Evolutionary conservation across 2,113 vertebrate genomes (phyloP), one percentile per base, ranked within the genome.

Genomic region (Sardina pilchardus): DNA sequence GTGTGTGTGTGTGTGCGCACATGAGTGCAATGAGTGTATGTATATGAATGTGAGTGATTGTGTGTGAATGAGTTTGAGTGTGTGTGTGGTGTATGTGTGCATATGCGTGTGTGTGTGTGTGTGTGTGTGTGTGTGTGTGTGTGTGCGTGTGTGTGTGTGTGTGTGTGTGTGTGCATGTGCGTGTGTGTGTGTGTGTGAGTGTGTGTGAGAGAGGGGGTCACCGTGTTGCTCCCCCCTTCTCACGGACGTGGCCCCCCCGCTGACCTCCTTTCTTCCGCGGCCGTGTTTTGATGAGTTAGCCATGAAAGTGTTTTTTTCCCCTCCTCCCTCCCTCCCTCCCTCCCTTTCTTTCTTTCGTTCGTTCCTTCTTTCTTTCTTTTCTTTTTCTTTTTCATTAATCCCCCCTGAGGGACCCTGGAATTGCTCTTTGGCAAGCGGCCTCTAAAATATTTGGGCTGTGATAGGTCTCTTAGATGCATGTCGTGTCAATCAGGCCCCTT

Each of bases 381-480:
- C 26, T 71, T 71, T 71, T 26, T 34, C 16, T 71, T 67, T 94
- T 96, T 94, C 94, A 94, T 95, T 93, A 94, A 94, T 94, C 92
- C 94, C 94, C 94, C 93, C 92, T 85, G 89, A 91, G 94, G 93
- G 93, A 92, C 88, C 90, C 91, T 91, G 48, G 92, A 85, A 93
- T 90, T 93, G 93, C 92, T 94, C 92, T 93, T 94, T 93, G 91
- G 90, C 91, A 91, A 81, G 91, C 93, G 90, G 90, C 93, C 95
- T 93, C 91, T 94, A 94, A 94, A 71, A 71, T 71, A 71, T 95
- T 93, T 94, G 92, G 93, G 94, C 93, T 92, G 92, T 92, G 93
- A 94, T 93, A 90, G 93, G 93, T 92, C 91, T 90, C 91, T 93
- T 92, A 92, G 94, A 95, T 91, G 91, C 91, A 92, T 89, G 92